These are phyloP conservation scores for Falco cherrug DNA, from an alignment of 2,797 vertebrate genomes.

Conservation along the genomic window DNA sequence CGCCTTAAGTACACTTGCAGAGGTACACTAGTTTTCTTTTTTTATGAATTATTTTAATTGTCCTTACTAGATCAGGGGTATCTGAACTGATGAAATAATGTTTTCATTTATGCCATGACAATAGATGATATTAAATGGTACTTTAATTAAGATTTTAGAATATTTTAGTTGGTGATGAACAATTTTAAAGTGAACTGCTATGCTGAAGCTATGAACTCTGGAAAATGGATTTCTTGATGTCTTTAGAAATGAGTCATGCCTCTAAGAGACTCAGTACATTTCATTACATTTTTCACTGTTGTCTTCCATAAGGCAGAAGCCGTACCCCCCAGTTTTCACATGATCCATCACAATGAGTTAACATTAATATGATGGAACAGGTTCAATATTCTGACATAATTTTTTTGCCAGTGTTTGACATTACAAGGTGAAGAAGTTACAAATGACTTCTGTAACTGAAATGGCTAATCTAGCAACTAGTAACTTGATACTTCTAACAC, in stretches of 20 bases:
- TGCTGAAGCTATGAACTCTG: neutral
- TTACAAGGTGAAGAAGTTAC: neutral
- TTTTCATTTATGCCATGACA: neutral
- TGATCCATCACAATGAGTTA: neutral
- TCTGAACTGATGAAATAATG: neutral
- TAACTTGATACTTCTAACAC: neutral
- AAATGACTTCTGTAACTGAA: neutral
- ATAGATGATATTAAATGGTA: neutral
- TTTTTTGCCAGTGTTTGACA: neutral
- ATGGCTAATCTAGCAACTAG: neutral
- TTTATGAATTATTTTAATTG: neutral
- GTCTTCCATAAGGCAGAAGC: neutral
- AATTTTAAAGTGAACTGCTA: neutral
- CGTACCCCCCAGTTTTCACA: neutral
- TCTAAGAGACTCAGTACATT: neutral
- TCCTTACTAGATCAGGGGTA: neutral
- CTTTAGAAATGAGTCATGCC: neutral
- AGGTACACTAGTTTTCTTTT: neutral
- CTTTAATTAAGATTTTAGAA: neutral
- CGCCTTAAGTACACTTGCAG: neutral
- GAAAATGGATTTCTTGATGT: neutral
- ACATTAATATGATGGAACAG: neutral
- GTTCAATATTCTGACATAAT: neutral
- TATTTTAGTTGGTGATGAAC: neutral
- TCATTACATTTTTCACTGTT: neutral